These are phyloP conservation scores for Hippocampus mohnikei DNA, from an alignment of 2,113 vertebrate genomes.

Conservation along the genomic window DNA sequence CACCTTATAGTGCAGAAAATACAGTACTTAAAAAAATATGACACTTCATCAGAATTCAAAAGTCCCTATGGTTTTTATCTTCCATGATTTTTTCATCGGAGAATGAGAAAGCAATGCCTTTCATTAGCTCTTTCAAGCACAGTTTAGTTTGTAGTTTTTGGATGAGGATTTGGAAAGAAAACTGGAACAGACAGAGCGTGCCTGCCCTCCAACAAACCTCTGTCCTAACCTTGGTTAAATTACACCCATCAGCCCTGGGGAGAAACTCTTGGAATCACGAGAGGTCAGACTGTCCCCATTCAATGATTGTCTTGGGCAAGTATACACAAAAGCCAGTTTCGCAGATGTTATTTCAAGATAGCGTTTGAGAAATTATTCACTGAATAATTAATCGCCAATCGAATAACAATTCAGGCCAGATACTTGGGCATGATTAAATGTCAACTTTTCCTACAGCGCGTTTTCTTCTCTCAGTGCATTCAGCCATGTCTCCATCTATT, in stretches of 20 bases:
- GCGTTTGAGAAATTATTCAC: background rate
- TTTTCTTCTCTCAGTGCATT: background rate
- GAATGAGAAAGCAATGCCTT: conserved; percentile 27
- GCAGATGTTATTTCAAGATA: background rate
- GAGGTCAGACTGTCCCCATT: conserved; percentile 14
- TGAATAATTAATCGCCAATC: background rate
- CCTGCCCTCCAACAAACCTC: conserved; percentile 11
- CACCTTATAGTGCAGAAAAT: too few species aligned
- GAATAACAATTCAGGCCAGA: background rate
- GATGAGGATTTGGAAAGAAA: conserved; percentile 25
- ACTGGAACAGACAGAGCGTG: conserved; percentile 24
- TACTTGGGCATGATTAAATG: background rate
- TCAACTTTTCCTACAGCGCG: conserved; percentile 13
- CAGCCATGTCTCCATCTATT: too few species aligned
- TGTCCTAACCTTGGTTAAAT: conserved; percentile 32
- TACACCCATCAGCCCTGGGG: conserved; percentile 14
- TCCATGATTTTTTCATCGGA: conserved; percentile 24
- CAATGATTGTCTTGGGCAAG: background rate
- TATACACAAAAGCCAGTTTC: background rate
- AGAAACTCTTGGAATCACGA: conserved; percentile 22
- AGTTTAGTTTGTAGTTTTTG: conserved; percentile 39
- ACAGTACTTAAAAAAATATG: background rate
- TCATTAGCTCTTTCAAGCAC: conserved; percentile 30
- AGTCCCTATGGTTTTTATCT: conserved; percentile 22
- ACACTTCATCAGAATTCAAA: conserved; percentile 27